A percentile compares a stretch with the other conserved stretches of the same genome.
phyloP scores from a whole-genome alignment of 2,113 vertebrate species.

The Zingel zingel region DNA sequence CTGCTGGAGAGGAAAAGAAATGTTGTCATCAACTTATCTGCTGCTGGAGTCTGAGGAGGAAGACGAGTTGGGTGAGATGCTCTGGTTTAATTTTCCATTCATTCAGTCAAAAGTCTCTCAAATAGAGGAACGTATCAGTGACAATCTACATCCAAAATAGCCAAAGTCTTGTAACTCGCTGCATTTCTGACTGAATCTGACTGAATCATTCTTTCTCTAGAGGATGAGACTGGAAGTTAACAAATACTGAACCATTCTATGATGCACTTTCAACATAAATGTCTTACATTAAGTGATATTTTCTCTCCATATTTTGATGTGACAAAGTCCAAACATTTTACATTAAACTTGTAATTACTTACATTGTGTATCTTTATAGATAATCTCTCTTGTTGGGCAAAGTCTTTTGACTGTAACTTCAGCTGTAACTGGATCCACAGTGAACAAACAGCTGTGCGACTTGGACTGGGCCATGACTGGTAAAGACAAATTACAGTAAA shows the following conservation, averaged over 20 bases:
- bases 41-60: constrained; percentile 57
- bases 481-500: constrained; percentile 46
- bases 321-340: background rate
- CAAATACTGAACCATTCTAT: background rate
- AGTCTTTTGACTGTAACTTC: constrained; percentile 81
- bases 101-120: background rate
- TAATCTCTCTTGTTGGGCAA: constrained; percentile 65
- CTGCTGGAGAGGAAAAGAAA: constrained; percentile 69
- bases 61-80: constrained; percentile 10
- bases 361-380: constrained; percentile 61
- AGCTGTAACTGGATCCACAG: constrained; percentile 62
- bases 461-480: constrained; percentile 77
- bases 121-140: background rate
- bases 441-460: constrained; percentile 60
- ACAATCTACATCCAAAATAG: background rate
- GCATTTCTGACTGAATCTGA: background rate
- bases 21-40: constrained; percentile 72
- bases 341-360: background rate
- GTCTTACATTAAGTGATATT: background rate
- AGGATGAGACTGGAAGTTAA: background rate
- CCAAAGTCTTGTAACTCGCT: background rate
- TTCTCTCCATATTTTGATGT: too few species aligned
- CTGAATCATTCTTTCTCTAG: background rate
- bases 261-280: background rate
- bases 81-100: constrained; percentile 1